Conservation (phyloP, 2,113 vertebrate species). For the Tachycineta bicolor region DNA sequence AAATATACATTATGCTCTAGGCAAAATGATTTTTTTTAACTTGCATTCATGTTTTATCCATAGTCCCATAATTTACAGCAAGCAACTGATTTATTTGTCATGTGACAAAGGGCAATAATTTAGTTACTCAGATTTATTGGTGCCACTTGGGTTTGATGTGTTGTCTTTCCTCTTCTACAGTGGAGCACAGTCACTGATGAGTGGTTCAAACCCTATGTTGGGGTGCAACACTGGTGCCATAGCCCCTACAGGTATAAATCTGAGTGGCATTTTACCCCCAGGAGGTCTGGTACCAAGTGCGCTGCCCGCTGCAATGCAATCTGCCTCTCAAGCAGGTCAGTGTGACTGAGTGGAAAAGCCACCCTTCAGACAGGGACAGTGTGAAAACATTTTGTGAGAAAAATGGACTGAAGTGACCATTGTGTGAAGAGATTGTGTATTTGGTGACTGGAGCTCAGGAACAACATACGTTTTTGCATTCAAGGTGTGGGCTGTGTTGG, state of each 20-base stretch:
- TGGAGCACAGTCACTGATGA: slow-evolving; percentile 94
- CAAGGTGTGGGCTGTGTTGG: not conserved
- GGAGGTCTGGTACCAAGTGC: slow-evolving; percentile 85
- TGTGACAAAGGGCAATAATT: not conserved
- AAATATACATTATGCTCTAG: not conserved
- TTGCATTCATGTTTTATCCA: not conserved
- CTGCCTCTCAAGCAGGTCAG: slow-evolving; percentile 89
- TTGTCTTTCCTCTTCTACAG: slow-evolving; percentile 78
- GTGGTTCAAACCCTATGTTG: slow-evolving; percentile 90
- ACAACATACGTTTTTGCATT: not conserved
- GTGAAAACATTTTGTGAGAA: not conserved
- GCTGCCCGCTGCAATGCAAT: slow-evolving; percentile 85
- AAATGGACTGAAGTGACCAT: not conserved
- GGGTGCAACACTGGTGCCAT: slow-evolving; percentile 84
- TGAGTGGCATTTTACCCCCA: slow-evolving; percentile 91
- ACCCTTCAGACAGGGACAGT: not conserved
- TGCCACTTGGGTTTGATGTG: slow-evolving; percentile 51
- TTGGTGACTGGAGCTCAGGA: not conserved
- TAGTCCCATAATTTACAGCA: not conserved
- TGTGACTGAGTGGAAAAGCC: slow-evolving; percentile 42
- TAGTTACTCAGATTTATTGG: not conserved
- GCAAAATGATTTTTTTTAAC: not conserved
- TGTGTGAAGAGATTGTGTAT: not conserved
- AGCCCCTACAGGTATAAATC: slow-evolving; percentile 84
- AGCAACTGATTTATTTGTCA: not conserved